These are phyloP conservation scores for Parnassius glacialis DNA, from an alignment of 2,888 invertebrate genomes.

Conservation along the genomic window DNA sequence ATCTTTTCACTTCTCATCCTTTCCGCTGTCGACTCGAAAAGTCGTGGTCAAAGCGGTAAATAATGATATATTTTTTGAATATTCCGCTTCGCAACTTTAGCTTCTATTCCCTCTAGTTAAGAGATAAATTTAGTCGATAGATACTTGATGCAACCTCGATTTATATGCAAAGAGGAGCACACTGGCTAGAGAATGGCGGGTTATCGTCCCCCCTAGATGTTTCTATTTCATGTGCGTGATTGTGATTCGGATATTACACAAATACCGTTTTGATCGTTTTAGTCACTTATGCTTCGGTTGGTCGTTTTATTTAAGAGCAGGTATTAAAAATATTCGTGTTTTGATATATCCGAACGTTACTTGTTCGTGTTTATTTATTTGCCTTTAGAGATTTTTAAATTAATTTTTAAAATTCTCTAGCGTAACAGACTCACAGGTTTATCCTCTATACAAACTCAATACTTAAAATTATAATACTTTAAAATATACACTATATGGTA, in stretches of 20 bases:
- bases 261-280: constrained; percentile 21
- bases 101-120: not conserved
- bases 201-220: constrained; percentile 18
- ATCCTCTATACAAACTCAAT: no score
- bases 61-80: constrained; percentile 21
- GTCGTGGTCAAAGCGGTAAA: constrained; percentile 25
- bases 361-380: no score
- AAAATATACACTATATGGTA: no score
- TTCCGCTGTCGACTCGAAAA: constrained; percentile 25
- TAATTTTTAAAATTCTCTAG: no score
- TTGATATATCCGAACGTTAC: no score
- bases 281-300: constrained; percentile 15
- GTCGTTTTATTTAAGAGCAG: constrained; percentile 4
- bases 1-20: constrained; percentile 24
- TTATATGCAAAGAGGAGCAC: constrained; percentile 24
- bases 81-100: not conserved
- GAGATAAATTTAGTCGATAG: constrained; percentile 1
- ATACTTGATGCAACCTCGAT: constrained; percentile 16
- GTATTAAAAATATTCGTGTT: not conserved
- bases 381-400: no score
- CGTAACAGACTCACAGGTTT: no score
- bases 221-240: constrained; percentile 25
- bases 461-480: no score
- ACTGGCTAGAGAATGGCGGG: constrained; percentile 20
- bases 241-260: constrained; percentile 23